Conservation (phyloP, 2,888 invertebrate species). For the Drosophila tripunctata region DNA sequence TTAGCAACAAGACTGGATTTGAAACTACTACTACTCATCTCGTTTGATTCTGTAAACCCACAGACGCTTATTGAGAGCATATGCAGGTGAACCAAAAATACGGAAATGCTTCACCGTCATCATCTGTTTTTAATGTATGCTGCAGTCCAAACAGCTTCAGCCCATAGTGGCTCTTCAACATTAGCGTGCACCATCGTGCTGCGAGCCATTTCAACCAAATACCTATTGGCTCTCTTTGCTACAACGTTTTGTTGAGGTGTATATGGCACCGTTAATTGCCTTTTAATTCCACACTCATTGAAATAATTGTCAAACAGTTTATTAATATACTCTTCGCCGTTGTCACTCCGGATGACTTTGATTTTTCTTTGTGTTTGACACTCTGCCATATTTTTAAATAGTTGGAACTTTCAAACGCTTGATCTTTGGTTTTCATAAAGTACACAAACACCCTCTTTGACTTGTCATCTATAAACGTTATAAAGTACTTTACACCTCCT, state of each 20-base stretch:
- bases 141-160: neutral
- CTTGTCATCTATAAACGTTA: neutral
- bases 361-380: neutral
- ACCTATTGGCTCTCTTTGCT: constrained; percentile 1
- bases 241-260: constrained; percentile 3
- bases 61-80: neutral
- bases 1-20: neutral
- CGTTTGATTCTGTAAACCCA: neutral
- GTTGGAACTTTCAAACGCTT: neutral
- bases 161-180: neutral
- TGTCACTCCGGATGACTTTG: neutral
- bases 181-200: neutral
- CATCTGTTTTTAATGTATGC: neutral
- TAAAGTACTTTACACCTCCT: neutral
- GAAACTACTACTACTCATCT: neutral
- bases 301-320: neutral
- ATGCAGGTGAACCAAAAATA: neutral
- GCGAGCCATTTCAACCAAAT: constrained; percentile 6
- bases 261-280: too few relatives aligned
- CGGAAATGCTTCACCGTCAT: neutral
- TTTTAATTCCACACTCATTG: neutral
- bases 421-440: neutral
- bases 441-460: neutral
- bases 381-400: neutral
- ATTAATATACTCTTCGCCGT: neutral